phyloP scores from a whole-genome alignment of 2,113 vertebrate genomes.

The Recurvirostra avosetta region DNA sequence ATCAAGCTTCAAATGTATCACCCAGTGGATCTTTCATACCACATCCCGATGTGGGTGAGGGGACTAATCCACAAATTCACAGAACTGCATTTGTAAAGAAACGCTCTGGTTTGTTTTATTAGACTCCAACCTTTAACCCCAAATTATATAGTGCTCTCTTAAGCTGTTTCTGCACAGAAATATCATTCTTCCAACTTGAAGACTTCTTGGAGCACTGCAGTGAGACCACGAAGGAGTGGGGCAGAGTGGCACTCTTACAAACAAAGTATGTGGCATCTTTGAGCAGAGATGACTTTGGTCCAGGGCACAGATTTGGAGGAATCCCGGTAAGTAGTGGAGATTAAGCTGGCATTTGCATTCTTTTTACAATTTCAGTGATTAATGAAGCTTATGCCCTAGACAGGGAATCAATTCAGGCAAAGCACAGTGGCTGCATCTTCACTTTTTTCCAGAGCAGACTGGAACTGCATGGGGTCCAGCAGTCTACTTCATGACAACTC shows the following conservation, averaged over 20 bases:
- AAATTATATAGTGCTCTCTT: background rate
- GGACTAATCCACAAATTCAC: background rate
- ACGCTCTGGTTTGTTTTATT: background rate
- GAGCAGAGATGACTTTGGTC: background rate
- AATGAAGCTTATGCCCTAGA: background rate
- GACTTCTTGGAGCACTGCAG: background rate
- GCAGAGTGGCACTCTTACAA: background rate
- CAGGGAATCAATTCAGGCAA: background rate
- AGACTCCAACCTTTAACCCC: background rate
- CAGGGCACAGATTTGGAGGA: background rate
- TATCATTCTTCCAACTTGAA: background rate
- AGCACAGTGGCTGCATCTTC: background rate
- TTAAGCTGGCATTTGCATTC: background rate
- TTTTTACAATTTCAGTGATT: background rate
- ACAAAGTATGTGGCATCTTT: background rate
- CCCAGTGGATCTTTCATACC: background rate
- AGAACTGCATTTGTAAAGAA: background rate
- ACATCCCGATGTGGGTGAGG: background rate
- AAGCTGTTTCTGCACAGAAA: background rate
- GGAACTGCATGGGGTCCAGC: background rate
- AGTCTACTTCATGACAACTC: background rate
- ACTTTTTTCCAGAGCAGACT: background rate
- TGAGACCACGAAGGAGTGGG: background rate
- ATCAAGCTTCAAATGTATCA: background rate
- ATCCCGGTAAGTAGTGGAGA: background rate